These are phyloP conservation scores for Zosterops hypoxanthus DNA, from an alignment of 2,113 vertebrate species.

Conservation along the genomic window DNA sequence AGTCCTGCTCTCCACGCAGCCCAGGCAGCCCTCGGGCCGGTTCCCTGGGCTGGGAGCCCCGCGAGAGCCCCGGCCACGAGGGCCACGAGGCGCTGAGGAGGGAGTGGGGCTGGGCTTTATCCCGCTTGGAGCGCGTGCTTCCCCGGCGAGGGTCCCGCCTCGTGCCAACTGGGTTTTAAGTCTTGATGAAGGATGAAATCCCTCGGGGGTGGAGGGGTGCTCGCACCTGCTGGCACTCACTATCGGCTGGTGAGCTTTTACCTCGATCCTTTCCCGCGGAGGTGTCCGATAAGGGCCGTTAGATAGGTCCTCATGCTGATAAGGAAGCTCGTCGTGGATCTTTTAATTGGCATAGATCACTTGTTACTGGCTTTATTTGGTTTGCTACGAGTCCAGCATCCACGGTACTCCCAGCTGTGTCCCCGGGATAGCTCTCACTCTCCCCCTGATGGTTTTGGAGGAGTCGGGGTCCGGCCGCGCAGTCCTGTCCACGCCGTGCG, in stretches of 20 bases:
- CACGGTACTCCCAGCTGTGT: fast-evolving
- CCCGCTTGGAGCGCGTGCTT: fast-evolving
- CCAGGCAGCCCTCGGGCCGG: fast-evolving
- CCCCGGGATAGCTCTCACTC: too few species aligned
- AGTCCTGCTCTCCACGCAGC: neutral
- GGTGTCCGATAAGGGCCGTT: too few species aligned
- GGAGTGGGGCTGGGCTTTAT: fast-evolving
- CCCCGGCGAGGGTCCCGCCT: fast-evolving
- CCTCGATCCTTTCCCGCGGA: fast-evolving
- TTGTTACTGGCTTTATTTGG: neutral
- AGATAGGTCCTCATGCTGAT: neutral
- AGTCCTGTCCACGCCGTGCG: neutral
- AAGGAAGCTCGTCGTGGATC: neutral
- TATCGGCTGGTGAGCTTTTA: too few species aligned
- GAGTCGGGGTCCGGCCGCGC: neutral
- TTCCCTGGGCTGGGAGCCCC: neutral
- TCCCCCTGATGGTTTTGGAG: neutral
- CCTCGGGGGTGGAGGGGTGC: too few species aligned
- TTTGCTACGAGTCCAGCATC: neutral
- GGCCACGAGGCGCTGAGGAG: neutral
- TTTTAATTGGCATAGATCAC: neutral
- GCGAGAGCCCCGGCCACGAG: too few species aligned
- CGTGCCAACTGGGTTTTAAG: fast-evolving
- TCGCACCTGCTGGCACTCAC: neutral
- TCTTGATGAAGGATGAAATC: fast-evolving